Evolutionary conservation across 2,113 vertebrate genomes (phyloP), one percentile per base, ranked within the genome.

Genomic region (Mus spicilegus): DNA sequence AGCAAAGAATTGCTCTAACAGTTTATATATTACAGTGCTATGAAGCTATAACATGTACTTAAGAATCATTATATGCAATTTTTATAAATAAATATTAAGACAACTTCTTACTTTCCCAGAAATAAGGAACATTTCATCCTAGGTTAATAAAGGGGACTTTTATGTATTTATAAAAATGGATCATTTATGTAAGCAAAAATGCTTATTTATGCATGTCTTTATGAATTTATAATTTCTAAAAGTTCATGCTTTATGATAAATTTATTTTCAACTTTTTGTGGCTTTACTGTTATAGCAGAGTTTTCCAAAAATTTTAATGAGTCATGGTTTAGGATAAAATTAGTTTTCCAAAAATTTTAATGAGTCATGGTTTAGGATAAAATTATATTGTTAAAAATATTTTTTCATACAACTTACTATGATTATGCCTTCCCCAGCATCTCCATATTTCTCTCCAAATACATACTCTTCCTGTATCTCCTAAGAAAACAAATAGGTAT

Each of bases 31-130:
- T 49, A 51, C 8, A 30, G 22, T 30, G 0, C 78, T 90, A 75
- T 51, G 87, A 80, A 85, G 3, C 30, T 56, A 3, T 73, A 49
- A 91, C 8, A 70, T 28, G n/a, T 76, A 39, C 67, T 65, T 93
- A 1, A 75, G 0, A 1, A 51, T 63, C 56, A 75, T 63, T 90
- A 17, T 7, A 4, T 54, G 19, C 8, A n/a, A 39, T 76, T 84
- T 92, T 77, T 82, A 75, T 81, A 94, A 91, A 88, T 72, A 54
- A 58, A 56, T 42, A 69, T 82, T 46, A 51, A 95, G 72, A 75
- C 39, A 82, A 56, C 61, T 22, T 81, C 84, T 4, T 58, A 88
- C 73, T 75, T 90, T 77, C n/a, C 17, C 20, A 26, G 69, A 10
- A 54, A 69, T 36, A 7, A 5, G 56, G 4, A 72, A 5, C n/a